Conservation (phyloP, 2,888 invertebrate species). For the Subacronicta megacephala region DNA sequence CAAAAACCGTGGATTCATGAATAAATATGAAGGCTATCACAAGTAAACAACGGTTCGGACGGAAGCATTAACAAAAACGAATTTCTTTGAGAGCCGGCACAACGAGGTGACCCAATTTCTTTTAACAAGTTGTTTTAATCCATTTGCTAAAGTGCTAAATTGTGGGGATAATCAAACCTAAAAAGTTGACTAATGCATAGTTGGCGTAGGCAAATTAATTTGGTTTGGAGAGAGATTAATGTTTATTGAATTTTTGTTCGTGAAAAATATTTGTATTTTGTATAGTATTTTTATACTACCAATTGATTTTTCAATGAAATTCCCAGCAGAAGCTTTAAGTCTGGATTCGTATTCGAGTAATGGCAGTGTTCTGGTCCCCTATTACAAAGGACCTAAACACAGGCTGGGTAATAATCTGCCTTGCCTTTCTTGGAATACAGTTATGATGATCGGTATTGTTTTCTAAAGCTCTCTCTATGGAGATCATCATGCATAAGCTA, state of each 20-base stretch:
- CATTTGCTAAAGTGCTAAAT: constrained; percentile 73
- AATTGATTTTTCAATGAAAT: too few relatives aligned
- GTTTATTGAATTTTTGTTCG: constrained; percentile 25
- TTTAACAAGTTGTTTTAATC: constrained; percentile 77
- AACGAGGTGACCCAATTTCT: constrained; percentile 69
- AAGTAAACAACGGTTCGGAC: constrained; percentile 58
- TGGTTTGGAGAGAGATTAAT: constrained; percentile 19
- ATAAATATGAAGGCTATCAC: constrained; percentile 63
- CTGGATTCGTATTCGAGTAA: too few relatives aligned
- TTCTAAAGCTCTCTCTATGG: too few relatives aligned
- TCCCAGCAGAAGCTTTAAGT: too few relatives aligned
- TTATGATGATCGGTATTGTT: too few relatives aligned
- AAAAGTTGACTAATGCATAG: constrained; percentile 42
- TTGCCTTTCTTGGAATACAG: too few relatives aligned
- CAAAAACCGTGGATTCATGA: constrained; percentile 57
- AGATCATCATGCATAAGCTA: too few relatives aligned
- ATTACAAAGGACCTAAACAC: too few relatives aligned
- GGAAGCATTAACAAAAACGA: constrained; percentile 63
- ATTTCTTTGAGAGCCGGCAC: constrained; percentile 44
- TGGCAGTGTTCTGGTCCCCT: too few relatives aligned
- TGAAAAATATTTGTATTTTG: too few relatives aligned
- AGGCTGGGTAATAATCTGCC: too few relatives aligned
- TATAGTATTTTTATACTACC: too few relatives aligned
- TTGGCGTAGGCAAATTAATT: constrained; percentile 35
- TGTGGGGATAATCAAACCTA: constrained; percentile 67